Conservation (phyloP, 1,140 invertebrate species). For the Drosophila burlai region DNA sequence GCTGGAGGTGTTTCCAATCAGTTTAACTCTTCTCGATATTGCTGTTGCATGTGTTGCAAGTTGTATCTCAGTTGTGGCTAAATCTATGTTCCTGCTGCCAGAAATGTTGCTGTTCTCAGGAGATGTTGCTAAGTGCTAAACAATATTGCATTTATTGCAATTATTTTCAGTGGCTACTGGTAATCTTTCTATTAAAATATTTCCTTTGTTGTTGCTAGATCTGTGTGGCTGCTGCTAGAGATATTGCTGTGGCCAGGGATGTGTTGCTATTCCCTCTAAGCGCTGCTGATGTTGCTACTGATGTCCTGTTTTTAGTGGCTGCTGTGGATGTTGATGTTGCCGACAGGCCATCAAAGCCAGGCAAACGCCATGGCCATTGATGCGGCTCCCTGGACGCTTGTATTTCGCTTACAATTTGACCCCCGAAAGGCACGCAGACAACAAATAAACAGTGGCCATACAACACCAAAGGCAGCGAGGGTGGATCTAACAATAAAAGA, state of each 20-base stretch:
- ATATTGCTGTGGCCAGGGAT: neutral
- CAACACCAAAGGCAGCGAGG: constrained; percentile 34
- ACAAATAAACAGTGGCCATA: constrained; percentile 32
- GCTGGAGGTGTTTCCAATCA: too few relatives aligned
- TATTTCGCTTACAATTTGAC: constrained; percentile 79
- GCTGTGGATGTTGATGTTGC: constrained; percentile 47
- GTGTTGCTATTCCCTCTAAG: neutral
- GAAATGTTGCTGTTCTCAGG: too few relatives aligned
- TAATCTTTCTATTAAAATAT: too few relatives aligned
- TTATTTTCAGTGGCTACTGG: too few relatives aligned
- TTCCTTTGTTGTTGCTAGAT: neutral
- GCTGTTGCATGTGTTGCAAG: too few relatives aligned
- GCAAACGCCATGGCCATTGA: constrained; percentile 34
- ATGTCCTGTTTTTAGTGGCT: neutral
- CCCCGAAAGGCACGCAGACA: constrained; percentile 68
- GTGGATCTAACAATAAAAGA: neutral
- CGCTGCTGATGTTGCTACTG: neutral
- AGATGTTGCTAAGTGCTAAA: too few relatives aligned
- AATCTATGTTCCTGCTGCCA: too few relatives aligned
- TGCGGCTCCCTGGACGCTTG: constrained; percentile 57
- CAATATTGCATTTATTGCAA: too few relatives aligned
- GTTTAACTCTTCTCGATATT: too few relatives aligned
- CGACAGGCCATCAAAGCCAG: constrained; percentile 74
- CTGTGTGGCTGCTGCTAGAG: neutral
- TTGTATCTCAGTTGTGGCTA: too few relatives aligned